phyloP scores from a whole-genome alignment of 2,888 invertebrate species.

The Dendrolimus pini region DNA sequence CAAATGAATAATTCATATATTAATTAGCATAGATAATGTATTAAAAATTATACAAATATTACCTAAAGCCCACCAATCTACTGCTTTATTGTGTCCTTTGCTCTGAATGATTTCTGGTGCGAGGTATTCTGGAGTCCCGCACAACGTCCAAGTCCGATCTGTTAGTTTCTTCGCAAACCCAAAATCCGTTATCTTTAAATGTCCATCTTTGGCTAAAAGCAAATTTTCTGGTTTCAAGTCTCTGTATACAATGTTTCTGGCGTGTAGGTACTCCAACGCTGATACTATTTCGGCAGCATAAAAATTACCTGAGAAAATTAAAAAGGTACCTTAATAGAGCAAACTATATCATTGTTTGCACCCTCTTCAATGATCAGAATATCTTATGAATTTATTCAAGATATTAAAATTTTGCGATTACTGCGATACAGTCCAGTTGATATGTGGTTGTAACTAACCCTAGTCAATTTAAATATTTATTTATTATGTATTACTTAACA shows the following conservation, averaged over 20 bases:
- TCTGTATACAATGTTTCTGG: constrained; percentile 89
- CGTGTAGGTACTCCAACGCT: constrained; percentile 95
- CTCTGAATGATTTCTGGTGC: constrained; percentile 98
- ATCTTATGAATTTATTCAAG: no score
- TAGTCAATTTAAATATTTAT: no score
- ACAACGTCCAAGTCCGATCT: constrained; percentile 97
- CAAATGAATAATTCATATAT: no score
- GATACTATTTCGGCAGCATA: constrained; percentile 96
- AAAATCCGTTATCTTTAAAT: constrained; percentile 98
- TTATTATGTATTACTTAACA: no score
- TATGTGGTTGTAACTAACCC: no score
- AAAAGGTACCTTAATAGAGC: neutral
- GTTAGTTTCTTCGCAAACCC: constrained; percentile 97
- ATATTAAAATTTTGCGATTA: no score
- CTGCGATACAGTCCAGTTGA: no score
- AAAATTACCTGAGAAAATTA: constrained; percentile 82
- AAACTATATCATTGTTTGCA: no score
- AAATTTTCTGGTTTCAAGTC: constrained; percentile 97
- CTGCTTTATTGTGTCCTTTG: constrained; percentile 98
- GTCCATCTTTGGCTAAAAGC: constrained; percentile 93
- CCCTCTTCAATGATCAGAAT: no score
- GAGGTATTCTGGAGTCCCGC: constrained; percentile 97
- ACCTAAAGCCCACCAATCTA: constrained; percentile 99
- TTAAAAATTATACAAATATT: constrained; percentile 22
- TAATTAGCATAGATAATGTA: no score